phyloP scores from a whole-genome alignment of 1,140 invertebrate species.

The Arctopsyche grandis region DNA sequence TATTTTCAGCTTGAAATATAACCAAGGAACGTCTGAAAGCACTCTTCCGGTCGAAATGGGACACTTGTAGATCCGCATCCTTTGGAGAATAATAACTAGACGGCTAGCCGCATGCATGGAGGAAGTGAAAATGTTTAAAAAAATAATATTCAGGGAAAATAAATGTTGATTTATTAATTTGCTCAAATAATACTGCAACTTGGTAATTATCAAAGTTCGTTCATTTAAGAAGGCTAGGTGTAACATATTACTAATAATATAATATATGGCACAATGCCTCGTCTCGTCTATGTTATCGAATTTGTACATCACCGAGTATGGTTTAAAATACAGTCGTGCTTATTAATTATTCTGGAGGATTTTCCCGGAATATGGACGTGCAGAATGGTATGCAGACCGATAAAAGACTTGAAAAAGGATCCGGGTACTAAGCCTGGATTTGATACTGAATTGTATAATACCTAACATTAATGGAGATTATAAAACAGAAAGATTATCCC shows the following conservation, averaged over 20 bases:
- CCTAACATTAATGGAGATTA: not conserved
- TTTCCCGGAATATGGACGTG: not conserved
- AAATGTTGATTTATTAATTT: too few relatives aligned
- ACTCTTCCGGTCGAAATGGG: slow-evolving; percentile 5
- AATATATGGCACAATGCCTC: not conserved
- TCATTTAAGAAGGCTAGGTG: too few relatives aligned
- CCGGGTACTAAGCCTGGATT: not conserved
- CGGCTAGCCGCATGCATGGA: not conserved
- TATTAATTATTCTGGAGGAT: slow-evolving; percentile 30
- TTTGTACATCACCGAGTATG: not conserved
- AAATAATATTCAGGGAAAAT: too few relatives aligned
- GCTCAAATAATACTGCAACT: too few relatives aligned
- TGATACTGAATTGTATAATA: not conserved
- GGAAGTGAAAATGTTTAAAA: too few relatives aligned
- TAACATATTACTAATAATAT: too few relatives aligned
- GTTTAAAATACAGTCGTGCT: slow-evolving; percentile 24
- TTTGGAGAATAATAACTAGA: not conserved
- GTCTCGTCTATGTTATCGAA: not conserved
- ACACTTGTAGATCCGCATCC: slow-evolving; percentile 12
- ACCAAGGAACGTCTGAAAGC: not conserved
- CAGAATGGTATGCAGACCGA: not conserved
- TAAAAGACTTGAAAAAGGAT: not conserved
- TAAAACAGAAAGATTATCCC: not conserved
- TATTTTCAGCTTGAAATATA: slow-evolving; percentile 7
- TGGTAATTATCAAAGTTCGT: too few relatives aligned